Evolutionary conservation across 2,888 invertebrate genomes (phyloP), one percentile per base, ranked within the genome.

Genomic region (Hypena proboscidalis): DNA sequence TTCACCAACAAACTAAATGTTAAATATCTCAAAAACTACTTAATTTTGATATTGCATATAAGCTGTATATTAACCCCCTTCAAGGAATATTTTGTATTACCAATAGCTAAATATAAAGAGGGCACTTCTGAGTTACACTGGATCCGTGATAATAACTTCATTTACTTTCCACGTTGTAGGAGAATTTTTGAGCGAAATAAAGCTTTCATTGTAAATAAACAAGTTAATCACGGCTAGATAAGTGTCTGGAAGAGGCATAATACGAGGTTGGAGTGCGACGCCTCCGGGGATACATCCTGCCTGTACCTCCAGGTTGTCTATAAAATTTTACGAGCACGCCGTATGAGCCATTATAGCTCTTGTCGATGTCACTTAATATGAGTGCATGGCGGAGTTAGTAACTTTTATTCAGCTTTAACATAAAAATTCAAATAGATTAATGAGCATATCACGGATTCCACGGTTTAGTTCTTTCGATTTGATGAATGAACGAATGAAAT

Each of bases 251-350:
- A 60, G 72, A 74, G 71, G 72, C 70, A 77, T 78, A 76, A 80
- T 75, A 70, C 60, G 69, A 67, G 81, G 74, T 72, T 70, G 69
- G 58, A 65, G 73, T 61, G 70, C 59, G 73, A 55, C 46, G 71
- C 69, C 79, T 73, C 72, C 65, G 54, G 78, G 80, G 80, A 70
- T 65, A 75, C 78, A 80, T 79, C 78, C 79, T 77, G 77, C 78
- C 79, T 77, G 77, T 70, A 70, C 72, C 70, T 70, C 60, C 61
- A 67, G 80, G 77, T 70, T 62, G 66, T 70, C 83, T 78, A 85
- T 87, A 88, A 89, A 84, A 86, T 85, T 89, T 89, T 88, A 89
- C 76, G 87, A 85, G 69, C 80, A 66, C 77, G 64, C 79, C 75
- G 80, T 85, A 84, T 80, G 82, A 85, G 73, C 80, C 79, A 76